These are phyloP conservation scores for Spodoptera litura DNA, from an alignment of 1,140 invertebrate genomes.

Conservation along the genomic window DNA sequence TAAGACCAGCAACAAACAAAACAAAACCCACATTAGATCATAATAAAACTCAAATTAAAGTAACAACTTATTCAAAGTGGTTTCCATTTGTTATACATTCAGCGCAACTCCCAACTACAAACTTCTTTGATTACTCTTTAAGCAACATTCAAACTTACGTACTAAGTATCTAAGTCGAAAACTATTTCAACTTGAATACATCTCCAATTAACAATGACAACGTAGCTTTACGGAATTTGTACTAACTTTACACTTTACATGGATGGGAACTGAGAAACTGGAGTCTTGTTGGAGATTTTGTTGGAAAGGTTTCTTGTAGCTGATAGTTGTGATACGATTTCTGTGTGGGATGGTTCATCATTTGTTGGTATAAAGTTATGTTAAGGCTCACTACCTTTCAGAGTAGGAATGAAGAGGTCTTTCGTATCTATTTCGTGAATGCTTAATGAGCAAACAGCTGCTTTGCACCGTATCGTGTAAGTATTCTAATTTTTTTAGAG, in stretches of 20 bases:
- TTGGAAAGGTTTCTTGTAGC: background rate
- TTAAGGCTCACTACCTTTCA: too few species aligned
- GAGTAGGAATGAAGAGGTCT: too few species aligned
- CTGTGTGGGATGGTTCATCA: too few species aligned
- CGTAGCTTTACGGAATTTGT: slow-evolving; percentile 22
- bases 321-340: too few species aligned
- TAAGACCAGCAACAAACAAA: too few species aligned
- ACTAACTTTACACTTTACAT: slow-evolving; percentile 17
- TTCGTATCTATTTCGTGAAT: too few species aligned
- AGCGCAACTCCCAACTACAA: background rate
- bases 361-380: too few species aligned
- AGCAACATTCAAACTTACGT: slow-evolving; percentile 26
- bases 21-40: background rate
- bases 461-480: too few species aligned
- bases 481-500: too few species aligned
- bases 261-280: background rate
- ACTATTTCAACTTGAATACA: slow-evolving; percentile 33
- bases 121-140: slow-evolving; percentile 35
- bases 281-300: background rate
- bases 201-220: slow-evolving; percentile 39
- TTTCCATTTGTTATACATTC: slow-evolving; percentile 27
- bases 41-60: slow-evolving; percentile 20
- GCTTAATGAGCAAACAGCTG: too few species aligned
- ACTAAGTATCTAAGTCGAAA: slow-evolving; percentile 32
- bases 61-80: slow-evolving; percentile 9